Evolutionary conservation across 2,113 vertebrate species (phyloP), one percentile per base, ranked within the genome.

Genomic region (Gymnorhina tibicen): DNA sequence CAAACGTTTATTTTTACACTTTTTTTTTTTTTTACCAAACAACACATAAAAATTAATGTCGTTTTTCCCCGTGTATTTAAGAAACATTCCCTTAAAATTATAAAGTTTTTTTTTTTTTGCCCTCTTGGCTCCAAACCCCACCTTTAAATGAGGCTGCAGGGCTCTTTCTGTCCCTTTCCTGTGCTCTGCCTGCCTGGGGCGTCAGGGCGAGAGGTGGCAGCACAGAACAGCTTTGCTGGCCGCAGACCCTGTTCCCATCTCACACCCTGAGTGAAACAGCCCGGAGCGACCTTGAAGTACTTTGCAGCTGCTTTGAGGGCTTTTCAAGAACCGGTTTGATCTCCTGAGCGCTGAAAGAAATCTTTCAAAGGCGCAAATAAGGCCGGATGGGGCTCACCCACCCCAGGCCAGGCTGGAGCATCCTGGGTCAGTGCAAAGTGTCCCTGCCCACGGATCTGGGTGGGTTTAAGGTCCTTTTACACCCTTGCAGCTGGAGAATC

Each of bases 121-220:
- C 33, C 5, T 60, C 2, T 35, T 80, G 13, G 5, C 17, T 22
- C 16, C 28, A 14, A 64, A 28, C 3, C 7, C 52, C 52, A 11
- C 19, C 12, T 74, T 39, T 8, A 12, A 41, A 20, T 1, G 28
- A n/a, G 60, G 30, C 81, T 82, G 37, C 22, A 35, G 44, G 32
- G 27, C 11, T 3, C 15, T 46, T 26, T 16, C 6, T 90, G 44
- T 42, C 72, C 46, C 20, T 81, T 5, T 11, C 1, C 10, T 8
- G 53, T 9, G 58, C 44, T 44, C 8, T 26, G 33, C 19, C 28
- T 32, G 35, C 39, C 66, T 7, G 58, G 47, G 19, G 8, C 70
- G 37, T 52, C 33, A 4, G 9, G 10, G 81, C 95, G 66, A 67
- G 85, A 96, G 92, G 63, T 94, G 93, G 92, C 96, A 92, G 90